Evolutionary conservation across 2,888 invertebrate genomes (phyloP).

Genomic region (Athalia cordata): DNA sequence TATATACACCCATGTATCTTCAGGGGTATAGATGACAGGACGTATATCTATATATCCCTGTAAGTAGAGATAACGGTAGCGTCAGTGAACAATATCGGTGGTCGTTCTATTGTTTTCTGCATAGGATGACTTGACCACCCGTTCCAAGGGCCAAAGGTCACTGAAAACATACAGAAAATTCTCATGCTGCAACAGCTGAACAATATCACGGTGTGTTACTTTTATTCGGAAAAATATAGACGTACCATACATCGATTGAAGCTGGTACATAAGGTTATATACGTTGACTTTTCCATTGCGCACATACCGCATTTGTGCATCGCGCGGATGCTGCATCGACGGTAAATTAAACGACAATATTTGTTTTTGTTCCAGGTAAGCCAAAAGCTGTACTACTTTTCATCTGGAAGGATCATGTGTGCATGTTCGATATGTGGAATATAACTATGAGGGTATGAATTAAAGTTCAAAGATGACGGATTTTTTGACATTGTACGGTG

Average conservation of each 20-base stretch:
- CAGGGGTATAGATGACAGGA: constrained; percentile 4
- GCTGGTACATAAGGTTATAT: too few relatives aligned
- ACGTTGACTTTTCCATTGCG: too few relatives aligned
- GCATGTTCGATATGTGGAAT: too few relatives aligned
- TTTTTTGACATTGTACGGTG: too few relatives aligned
- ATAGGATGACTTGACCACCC: constrained; percentile 23
- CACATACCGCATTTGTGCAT: background rate
- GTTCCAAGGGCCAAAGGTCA: constrained; percentile 20
- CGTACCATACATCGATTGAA: too few relatives aligned
- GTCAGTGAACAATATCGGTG: constrained; percentile 27
- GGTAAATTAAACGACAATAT: background rate
- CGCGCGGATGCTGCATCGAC: background rate
- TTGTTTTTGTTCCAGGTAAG: constrained; percentile 41
- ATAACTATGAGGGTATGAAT: too few relatives aligned
- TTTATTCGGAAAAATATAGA: background rate
- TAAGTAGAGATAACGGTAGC: constrained; percentile 15
- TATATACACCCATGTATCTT: background rate
- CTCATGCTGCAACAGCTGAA: background rate
- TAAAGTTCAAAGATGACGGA: too few relatives aligned
- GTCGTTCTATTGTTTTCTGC: constrained; percentile 5
- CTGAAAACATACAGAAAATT: background rate
- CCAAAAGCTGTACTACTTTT: constrained; percentile 9
- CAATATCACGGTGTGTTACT: background rate
- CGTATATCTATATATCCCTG: background rate
- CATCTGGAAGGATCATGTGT: background rate